Conservation (phyloP, 2,113 vertebrate genomes). For the Nyctereutes procyonoides region DNA sequence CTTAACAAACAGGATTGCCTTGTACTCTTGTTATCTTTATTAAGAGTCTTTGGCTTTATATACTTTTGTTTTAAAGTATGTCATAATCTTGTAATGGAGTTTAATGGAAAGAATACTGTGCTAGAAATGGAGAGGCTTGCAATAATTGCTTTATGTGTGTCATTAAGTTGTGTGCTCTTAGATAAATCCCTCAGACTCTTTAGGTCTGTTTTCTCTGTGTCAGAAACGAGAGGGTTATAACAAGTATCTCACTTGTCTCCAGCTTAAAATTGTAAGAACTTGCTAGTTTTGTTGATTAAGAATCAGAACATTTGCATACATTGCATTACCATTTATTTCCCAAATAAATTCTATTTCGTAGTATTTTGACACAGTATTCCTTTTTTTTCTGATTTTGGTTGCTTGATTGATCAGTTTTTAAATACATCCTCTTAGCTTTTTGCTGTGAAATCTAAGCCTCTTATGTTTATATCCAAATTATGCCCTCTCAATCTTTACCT, state of each 20-base stretch:
- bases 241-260: not conserved
- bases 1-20: slow-evolving; percentile 1
- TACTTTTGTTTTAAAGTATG: not conserved
- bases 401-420: not conserved
- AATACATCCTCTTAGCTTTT: not conserved
- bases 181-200: not conserved
- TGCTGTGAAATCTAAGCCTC: not conserved
- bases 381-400: slow-evolving; percentile 52
- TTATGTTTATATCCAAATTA: not conserved
- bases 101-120: not conserved
- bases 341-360: not conserved
- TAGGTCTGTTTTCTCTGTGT: not conserved
- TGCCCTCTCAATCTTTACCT: not conserved
- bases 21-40: not conserved
- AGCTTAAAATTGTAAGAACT: not conserved
- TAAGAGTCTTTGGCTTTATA: not conserved
- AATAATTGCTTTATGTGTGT: not conserved
- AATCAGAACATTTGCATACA: not conserved
- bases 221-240: not conserved
- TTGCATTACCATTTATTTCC: not conserved
- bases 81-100: not conserved
- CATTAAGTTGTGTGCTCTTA: not conserved
- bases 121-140: not conserved
- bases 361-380: not conserved
- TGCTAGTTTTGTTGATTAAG: not conserved